Conservation (phyloP, 2,888 invertebrate species). For the Auanema freiburgensis region DNA sequence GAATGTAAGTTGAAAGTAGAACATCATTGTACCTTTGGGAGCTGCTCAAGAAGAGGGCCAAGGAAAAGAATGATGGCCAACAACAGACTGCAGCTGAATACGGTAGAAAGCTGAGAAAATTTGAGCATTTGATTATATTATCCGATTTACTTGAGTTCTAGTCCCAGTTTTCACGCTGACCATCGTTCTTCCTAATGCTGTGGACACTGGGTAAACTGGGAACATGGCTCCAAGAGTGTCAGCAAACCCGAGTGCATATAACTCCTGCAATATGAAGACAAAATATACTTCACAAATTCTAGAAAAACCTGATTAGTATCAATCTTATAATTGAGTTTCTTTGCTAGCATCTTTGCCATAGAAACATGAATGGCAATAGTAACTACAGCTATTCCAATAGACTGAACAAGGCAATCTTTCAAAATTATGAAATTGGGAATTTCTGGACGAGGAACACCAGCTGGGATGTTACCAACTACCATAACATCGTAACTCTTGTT, state of each 20-base stretch:
- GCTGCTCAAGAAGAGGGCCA: conserved; percentile 81
- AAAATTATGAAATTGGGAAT: conserved; percentile 51
- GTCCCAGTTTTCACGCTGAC: conserved; percentile 85
- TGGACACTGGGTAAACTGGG: conserved; percentile 67
- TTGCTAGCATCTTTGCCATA: conserved; percentile 67
- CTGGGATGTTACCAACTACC: conserved; percentile 16
- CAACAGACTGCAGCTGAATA: conserved; percentile 77
- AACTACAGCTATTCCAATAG: conserved; percentile 67
- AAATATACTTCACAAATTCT: not conserved
- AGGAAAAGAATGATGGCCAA: conserved; percentile 81
- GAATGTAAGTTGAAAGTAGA: not conserved
- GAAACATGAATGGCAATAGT: conserved; percentile 68
- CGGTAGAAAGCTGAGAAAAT: conserved; percentile 72
- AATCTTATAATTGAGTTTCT: conserved; percentile 67
- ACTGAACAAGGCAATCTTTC: conserved; percentile 68
- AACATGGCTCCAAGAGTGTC: conserved; percentile 73
- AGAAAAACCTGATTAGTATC: conserved; percentile 67
- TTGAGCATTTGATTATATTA: not conserved
- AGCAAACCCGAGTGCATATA: conserved; percentile 66
- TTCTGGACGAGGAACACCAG: conserved; percentile 45
- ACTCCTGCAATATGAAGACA: conserved; percentile 29
- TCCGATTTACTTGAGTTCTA: conserved; percentile 73
- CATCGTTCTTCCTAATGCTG: conserved; percentile 68
- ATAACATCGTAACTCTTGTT: conserved; percentile 4
- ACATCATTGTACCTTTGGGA: conserved; percentile 73